Evolutionary conservation across 2,888 invertebrate species (phyloP), one percentile per base, ranked within the genome.

Genomic region (Drosophila seclusa): DNA sequence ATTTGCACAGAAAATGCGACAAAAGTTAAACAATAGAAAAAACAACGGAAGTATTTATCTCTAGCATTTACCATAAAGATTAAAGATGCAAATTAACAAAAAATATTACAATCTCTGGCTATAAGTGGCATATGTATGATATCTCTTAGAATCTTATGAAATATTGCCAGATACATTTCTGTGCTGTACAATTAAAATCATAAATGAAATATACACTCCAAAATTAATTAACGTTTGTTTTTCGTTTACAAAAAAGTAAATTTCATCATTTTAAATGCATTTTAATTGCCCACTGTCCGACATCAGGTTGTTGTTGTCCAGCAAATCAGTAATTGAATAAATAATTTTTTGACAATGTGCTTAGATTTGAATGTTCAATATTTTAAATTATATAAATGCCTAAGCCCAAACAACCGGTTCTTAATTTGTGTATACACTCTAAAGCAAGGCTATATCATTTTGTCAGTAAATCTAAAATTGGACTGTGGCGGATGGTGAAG

Each of bases 331-430:
- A 75, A 74, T 76, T 74, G 70, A 57, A 49, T 60, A 60, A 76
- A 69, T 53, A 60, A 64, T 24, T 50, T 58, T 67, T 68, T 34
- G 48, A 29, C 32, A 64, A 57, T 69, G 59, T 58, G 58, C 45
- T 62, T 45, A 24, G 45, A 24, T 45, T 45, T 45, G 21, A 45
- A 45, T 45, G 45, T 67, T 62, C 60, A 63, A 72, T 68, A 67
- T 61, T 45, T 76, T 52, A 67, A 45, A 60, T 53, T 60, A 45
- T 55, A 63, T 48, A 21, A 61, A 29, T 67, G 42, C 29, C 57
- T 59, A 16, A 34, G 42, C 31, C 31, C 59, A 62, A 34, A 18
- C 60, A 82, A 82, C 85, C 78, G 79, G 81, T 82, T 84, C 82
- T 62, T 59, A 48, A 62, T 62, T 73, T 50, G 48, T 54, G 21